Conservation (phyloP, 1,140 invertebrate species). For the Drosophila obscura region DNA sequence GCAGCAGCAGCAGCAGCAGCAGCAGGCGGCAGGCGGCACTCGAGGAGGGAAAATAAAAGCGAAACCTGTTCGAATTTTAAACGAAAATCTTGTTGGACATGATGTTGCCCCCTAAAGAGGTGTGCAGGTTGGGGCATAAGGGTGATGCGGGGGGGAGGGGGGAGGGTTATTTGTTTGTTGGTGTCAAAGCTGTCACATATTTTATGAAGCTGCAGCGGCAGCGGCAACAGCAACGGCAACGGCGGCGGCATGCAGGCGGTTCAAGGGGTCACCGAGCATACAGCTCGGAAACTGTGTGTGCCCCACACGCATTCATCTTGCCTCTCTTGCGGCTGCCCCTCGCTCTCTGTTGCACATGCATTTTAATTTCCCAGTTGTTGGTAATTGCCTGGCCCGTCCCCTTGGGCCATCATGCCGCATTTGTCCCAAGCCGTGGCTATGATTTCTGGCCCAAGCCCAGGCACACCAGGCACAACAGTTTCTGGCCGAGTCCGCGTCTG, state of each 20-base stretch:
- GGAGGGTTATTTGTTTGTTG: constrained; percentile 73
- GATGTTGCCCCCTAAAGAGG: constrained; percentile 49
- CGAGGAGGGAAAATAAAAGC: constrained; percentile 47
- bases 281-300: constrained; percentile 21
- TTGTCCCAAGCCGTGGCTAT: constrained; percentile 72
- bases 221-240: not conserved
- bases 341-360: constrained; percentile 13
- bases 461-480: constrained; percentile 19
- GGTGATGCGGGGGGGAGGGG: constrained; percentile 1
- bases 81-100: constrained; percentile 71
- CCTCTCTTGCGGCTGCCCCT: not conserved
- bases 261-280: constrained; percentile 58
- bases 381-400: constrained; percentile 74
- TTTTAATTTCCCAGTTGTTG: constrained; percentile 62
- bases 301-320: constrained; percentile 21
- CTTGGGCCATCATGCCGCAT: constrained; percentile 79
- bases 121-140: not conserved
- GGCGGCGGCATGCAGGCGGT: constrained; percentile 37
- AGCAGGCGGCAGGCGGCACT: constrained; percentile 20
- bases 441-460: constrained; percentile 52
- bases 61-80: constrained; percentile 72
- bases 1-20: not conserved
- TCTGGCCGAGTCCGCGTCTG: constrained; percentile 28
- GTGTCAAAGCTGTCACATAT: constrained; percentile 82
- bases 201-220: constrained; percentile 46